Evolutionary conservation across 2,888 invertebrate species (phyloP).

Genomic region (Balanococcus diminutus): DNA sequence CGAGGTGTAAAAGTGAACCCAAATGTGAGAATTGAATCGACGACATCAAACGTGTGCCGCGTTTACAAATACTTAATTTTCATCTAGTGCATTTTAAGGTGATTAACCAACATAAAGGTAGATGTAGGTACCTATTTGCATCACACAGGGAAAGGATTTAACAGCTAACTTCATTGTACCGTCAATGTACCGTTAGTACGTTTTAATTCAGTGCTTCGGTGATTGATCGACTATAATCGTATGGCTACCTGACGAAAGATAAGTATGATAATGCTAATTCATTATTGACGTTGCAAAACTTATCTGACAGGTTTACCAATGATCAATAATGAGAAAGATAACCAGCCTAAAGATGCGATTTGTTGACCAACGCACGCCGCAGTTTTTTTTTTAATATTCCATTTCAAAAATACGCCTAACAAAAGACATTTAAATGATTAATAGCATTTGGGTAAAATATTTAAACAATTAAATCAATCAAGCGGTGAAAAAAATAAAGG

Average conservation of each 20-base stretch:
- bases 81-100: slow-evolving; percentile 25
- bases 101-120: slow-evolving; percentile 31
- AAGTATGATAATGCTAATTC: slow-evolving; percentile 29
- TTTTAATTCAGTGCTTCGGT: slow-evolving; percentile 16
- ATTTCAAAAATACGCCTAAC: background rate
- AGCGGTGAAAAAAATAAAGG: background rate
- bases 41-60: slow-evolving; percentile 27
- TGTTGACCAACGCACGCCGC: background rate
- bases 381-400: background rate
- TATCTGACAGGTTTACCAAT: slow-evolving; percentile 35
- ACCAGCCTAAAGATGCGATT: background rate
- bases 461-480: background rate
- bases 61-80: slow-evolving; percentile 40
- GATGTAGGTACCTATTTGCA: too few relatives aligned
- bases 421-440: slow-evolving; percentile 2
- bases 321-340: slow-evolving; percentile 22
- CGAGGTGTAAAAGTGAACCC: background rate
- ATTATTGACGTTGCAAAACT: slow-evolving; percentile 22
- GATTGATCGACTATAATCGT: slow-evolving; percentile 21
- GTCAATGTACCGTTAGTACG: background rate
- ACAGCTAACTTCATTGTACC: background rate
- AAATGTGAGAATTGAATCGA: background rate
- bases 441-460: background rate
- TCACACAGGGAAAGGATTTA: slow-evolving; percentile 28
- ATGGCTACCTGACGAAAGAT: slow-evolving; percentile 3